Evolutionary conservation across 92 coral and sea anemone genomes (phyloP).

Genomic region (Pocillopora grandis): DNA sequence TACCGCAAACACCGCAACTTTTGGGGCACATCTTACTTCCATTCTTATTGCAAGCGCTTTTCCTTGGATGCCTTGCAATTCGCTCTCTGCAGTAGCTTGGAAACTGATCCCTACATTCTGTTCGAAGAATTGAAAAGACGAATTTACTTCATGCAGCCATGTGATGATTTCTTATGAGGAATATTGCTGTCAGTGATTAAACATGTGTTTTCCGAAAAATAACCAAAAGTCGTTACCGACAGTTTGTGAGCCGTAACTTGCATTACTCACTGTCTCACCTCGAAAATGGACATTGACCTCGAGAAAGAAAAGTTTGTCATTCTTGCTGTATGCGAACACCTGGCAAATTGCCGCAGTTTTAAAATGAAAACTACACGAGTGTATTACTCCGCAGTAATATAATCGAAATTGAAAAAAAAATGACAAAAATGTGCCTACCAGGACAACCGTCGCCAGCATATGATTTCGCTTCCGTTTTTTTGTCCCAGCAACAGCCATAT

Average conservation of each 20-base stretch:
- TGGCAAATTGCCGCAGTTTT: no score
- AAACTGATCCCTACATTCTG: conserved; percentile 13
- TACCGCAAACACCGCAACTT: conserved; percentile 18
- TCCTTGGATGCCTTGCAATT: neutral
- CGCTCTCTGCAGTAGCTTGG: conserved; percentile 18
- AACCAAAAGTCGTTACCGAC: no score
- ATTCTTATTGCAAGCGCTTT: conserved; percentile 13
- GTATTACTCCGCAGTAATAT: no score
- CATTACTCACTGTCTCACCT: no score
- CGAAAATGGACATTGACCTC: no score
- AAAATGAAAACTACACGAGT: no score
- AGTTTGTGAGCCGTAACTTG: no score
- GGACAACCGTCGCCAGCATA: conserved; percentile 35
- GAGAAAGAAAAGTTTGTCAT: no score
- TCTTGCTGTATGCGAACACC: no score
- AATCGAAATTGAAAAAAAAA: neutral
- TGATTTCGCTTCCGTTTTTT: conserved; percentile 29
- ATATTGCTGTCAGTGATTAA: neutral
- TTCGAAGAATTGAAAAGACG: neutral
- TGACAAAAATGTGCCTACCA: conserved; percentile 4
- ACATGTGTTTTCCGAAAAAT: no score
- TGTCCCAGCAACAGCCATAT: conserved; percentile 42
- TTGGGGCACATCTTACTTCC: conserved; percentile 16
- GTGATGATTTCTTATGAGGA: neutral
- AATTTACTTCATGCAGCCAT: neutral